Evolutionary conservation across 2,113 vertebrate genomes (phyloP).

Genomic region (Paraplagusia blochii): DNA sequence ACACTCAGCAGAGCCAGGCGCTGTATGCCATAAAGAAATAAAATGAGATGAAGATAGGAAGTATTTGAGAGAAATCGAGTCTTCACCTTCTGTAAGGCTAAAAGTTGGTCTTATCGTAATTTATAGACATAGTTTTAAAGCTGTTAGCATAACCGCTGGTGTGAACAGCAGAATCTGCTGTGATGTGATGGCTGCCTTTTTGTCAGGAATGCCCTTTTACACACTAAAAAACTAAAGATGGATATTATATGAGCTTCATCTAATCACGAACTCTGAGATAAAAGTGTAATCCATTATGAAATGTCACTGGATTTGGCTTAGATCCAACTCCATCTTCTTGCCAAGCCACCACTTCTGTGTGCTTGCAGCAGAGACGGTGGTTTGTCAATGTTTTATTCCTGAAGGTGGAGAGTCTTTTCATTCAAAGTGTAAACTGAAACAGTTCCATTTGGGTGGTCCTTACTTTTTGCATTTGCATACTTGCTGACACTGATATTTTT

Average conservation of each 20-base stretch:
- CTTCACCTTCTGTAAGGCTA: constrained; percentile 1
- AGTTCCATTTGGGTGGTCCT: too few species aligned
- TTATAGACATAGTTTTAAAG: constrained; percentile 7
- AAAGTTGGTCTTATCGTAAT: constrained; percentile 18
- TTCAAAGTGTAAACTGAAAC: too few species aligned
- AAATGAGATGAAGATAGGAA: not conserved
- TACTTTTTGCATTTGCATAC: too few species aligned
- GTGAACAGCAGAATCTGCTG: not conserved
- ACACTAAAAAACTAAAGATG: not conserved
- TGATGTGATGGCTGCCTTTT: constrained; percentile 15
- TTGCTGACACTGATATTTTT: too few species aligned
- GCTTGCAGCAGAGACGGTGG: too few species aligned
- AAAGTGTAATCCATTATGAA: not conserved
- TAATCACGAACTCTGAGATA: not conserved
- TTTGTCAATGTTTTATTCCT: too few species aligned
- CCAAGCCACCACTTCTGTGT: too few species aligned
- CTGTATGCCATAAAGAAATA: not conserved
- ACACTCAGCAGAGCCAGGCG: constrained; percentile 5
- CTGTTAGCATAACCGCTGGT: not conserved
- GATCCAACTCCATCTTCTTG: not conserved
- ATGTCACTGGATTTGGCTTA: not conserved
- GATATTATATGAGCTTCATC: not conserved
- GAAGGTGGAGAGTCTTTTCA: too few species aligned
- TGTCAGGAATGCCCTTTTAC: constrained; percentile 14
- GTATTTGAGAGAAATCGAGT: constrained; percentile 5